phyloP scores from a whole-genome alignment of 2,113 vertebrate species.

The Cercopithecus mona region DNA sequence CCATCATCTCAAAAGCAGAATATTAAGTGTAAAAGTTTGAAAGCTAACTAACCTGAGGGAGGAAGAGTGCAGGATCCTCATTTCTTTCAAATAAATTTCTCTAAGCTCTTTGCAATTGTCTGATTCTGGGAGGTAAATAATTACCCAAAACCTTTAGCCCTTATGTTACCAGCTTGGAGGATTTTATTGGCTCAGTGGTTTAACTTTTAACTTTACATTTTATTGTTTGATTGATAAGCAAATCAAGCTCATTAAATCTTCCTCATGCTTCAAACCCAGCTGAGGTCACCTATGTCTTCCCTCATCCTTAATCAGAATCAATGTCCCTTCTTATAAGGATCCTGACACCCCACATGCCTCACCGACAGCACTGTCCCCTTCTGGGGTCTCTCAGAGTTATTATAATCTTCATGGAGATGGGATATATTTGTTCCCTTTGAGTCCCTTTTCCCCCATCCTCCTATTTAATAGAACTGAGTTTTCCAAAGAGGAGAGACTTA shows the following conservation, averaged over 20 bases:
- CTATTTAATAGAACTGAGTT: neutral
- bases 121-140: conserved; percentile 21
- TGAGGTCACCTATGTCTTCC: neutral
- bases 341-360: fast-evolving
- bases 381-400: too few species aligned
- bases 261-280: neutral
- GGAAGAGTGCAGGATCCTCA: neutral
- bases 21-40: neutral
- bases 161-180: neutral
- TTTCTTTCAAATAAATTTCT: neutral
- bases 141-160: conserved; percentile 37
- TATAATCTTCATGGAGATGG: neutral
- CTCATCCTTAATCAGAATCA: neutral
- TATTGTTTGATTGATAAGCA: neutral
- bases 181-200: neutral
- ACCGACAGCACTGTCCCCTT: too few species aligned
- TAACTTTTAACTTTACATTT: conserved; percentile 65
- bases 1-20: neutral
- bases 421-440: neutral
- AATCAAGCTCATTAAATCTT: neutral
- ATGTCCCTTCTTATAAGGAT: neutral
- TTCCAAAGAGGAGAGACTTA: neutral
- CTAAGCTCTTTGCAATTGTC: neutral
- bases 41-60: conserved; percentile 54
- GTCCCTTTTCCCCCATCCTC: neutral